A percentile compares a stretch with the other conserved stretches of the same genome.
phyloP scores from a whole-genome alignment of 1,140 invertebrate genomes.

The Contarinia nasturtii region DNA sequence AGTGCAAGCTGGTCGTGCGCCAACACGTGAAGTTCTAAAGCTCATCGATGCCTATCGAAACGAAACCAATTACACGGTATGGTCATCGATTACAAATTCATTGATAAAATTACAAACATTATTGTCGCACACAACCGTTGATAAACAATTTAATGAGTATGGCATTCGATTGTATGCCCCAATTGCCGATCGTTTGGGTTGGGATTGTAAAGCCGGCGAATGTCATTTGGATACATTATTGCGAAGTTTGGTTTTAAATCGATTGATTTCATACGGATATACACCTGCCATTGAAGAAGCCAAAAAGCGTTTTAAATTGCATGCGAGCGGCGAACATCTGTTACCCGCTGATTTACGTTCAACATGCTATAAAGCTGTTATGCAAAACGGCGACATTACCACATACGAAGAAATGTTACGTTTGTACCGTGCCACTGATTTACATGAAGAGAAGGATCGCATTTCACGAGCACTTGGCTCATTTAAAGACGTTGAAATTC shows the following conservation, averaged over 20 bases:
- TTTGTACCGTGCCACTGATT: constrained; percentile 65
- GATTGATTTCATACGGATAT: constrained; percentile 66
- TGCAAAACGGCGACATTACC: constrained; percentile 44
- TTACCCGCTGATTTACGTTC: constrained; percentile 76
- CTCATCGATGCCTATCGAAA: constrained; percentile 57
- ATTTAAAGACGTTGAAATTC: constrained; percentile 43
- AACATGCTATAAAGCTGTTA: constrained; percentile 69
- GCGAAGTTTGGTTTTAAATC: constrained; percentile 59
- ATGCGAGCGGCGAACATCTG: constrained; percentile 35
- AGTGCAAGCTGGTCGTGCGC: constrained; percentile 67
- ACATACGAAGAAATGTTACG: constrained; percentile 62
- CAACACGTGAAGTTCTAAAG: constrained; percentile 50
- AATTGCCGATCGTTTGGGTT: constrained; percentile 53
- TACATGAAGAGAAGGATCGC: constrained; percentile 85
- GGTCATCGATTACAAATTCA: constrained; percentile 68
- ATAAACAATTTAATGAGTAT: constrained; percentile 52
- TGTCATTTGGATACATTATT: constrained; percentile 71
- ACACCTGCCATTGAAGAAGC: constrained; percentile 56
- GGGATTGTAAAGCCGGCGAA: constrained; percentile 52
- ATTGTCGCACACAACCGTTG: constrained; percentile 55
- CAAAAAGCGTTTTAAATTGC: constrained; percentile 46
- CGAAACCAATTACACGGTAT: constrained; percentile 86
- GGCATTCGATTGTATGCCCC: constrained; percentile 45
- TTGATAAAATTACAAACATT: constrained; percentile 54
- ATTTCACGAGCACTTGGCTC: constrained; percentile 65